Conservation (phyloP, 2,113 vertebrate species). For the Scopus umbretta region DNA sequence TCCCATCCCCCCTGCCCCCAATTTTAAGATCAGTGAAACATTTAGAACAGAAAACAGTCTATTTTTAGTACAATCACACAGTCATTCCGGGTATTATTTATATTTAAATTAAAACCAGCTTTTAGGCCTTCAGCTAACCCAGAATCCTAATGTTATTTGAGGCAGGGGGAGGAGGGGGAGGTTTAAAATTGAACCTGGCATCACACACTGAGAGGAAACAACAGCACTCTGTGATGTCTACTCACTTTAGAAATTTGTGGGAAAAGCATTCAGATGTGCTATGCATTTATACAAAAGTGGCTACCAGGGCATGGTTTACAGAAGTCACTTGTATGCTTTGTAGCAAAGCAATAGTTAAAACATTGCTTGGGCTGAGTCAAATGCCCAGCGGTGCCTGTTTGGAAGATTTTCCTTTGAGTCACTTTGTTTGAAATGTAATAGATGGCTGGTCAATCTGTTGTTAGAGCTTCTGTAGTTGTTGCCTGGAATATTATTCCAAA, state of each 20-base stretch:
- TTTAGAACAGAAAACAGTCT: slow-evolving; percentile 29
- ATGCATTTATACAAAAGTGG: not conserved
- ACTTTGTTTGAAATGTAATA: slow-evolving; percentile 48
- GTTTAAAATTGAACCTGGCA: not conserved
- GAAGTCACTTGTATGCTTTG: not conserved
- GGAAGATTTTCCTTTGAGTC: slow-evolving; percentile 56
- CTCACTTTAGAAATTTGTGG: not conserved
- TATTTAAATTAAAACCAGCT: slow-evolving; percentile 53
- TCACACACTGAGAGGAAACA: not conserved
- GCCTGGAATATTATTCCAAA: slow-evolving; percentile 58
- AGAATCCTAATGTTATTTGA: not conserved
- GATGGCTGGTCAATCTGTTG: slow-evolving; percentile 25
- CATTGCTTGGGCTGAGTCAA: slow-evolving; percentile 9
- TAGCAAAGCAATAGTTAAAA: slow-evolving; percentile 6
- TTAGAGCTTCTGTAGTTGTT: slow-evolving; percentile 49
- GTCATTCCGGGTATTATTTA: slow-evolving; percentile 23
- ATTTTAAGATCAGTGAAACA: slow-evolving; percentile 16
- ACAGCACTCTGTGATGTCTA: not conserved
- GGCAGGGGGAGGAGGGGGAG: not conserved
- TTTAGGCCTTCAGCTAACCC: slow-evolving; percentile 12
- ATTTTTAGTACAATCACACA: slow-evolving; percentile 42
- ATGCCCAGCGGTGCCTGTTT: slow-evolving; percentile 31
- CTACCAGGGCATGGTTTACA: not conserved
- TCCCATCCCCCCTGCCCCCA: not conserved
- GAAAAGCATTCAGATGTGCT: not conserved